Conservation (phyloP, 2,888 invertebrate genomes). For the Xestoiulus laeticollis region DNA sequence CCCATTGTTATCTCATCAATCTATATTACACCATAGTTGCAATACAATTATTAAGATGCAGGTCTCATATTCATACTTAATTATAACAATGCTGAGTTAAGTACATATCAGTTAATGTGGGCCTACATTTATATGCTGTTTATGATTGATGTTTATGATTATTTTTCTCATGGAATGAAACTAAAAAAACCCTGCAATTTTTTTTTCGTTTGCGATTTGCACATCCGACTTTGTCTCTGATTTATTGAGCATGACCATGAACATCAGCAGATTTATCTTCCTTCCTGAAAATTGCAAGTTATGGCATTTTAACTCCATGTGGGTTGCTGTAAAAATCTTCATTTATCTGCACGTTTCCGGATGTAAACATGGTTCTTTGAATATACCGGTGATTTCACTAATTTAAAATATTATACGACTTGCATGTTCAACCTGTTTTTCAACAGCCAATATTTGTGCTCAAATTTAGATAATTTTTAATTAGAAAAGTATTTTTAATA, state of each 20-base stretch:
- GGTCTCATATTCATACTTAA: no score
- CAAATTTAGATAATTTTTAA: not conserved
- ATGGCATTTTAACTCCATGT: not conserved
- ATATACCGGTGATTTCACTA: not conserved
- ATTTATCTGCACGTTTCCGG: not conserved
- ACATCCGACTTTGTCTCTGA: not conserved
- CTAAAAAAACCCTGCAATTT: not conserved
- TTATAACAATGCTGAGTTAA: no score
- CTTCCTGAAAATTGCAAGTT: not conserved
- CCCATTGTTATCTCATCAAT: no score
- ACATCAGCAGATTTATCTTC: not conserved
- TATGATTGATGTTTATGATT: no score
- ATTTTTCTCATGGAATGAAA: not conserved
- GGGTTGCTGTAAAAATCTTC: not conserved
- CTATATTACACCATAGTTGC: no score
- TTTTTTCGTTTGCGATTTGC: not conserved
- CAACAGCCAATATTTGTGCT: not conserved
- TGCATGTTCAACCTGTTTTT: not conserved
- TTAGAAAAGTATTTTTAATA: not conserved
- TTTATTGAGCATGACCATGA: slow-evolving; percentile 4
- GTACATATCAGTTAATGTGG: no score
- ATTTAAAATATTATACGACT: not conserved
- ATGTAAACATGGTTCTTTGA: not conserved
- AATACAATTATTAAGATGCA: no score
- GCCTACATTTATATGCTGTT: no score